Conservation (phyloP, 2,888 invertebrate genomes). For the Timandra comae region DNA sequence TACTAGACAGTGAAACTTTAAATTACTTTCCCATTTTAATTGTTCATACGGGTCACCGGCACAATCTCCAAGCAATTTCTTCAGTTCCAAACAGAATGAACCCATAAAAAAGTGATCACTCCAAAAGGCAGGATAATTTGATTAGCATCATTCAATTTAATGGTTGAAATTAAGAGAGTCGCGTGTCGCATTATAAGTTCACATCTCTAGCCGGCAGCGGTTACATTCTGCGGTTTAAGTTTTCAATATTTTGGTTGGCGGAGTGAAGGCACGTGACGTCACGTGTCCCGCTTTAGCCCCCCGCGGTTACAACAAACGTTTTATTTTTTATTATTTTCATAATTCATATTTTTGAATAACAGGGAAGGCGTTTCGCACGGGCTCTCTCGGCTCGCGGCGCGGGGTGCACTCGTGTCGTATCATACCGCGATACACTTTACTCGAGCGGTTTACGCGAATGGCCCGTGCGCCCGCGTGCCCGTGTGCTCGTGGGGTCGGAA, state of each 20-base stretch:
- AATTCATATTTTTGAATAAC: conserved; percentile 75
- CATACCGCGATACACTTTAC: no score
- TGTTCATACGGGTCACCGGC: no score
- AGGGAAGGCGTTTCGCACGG: conserved; percentile 40
- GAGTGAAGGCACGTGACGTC: conserved; percentile 57
- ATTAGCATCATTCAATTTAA: conserved; percentile 51
- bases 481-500: conserved; percentile 67
- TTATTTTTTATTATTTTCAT: conserved; percentile 76
- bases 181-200: conserved; percentile 56
- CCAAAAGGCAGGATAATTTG: conserved; percentile 34
- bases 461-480: no score
- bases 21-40: no score
- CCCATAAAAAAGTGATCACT: conserved; percentile 17
- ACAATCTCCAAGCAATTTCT: no score
- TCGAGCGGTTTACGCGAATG: conserved; percentile 57
- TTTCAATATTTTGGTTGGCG: conserved; percentile 69
- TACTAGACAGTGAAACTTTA: no score
- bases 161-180: conserved; percentile 59
- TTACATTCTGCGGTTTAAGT: conserved; percentile 53
- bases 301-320: conserved; percentile 46
- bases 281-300: conserved; percentile 67
- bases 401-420: no score
- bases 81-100: conserved; percentile 6
- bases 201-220: conserved; percentile 25
- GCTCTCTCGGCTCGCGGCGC: no score